phyloP scores from a whole-genome alignment of 1,140 invertebrate species.

The Nebria ingens region DNA sequence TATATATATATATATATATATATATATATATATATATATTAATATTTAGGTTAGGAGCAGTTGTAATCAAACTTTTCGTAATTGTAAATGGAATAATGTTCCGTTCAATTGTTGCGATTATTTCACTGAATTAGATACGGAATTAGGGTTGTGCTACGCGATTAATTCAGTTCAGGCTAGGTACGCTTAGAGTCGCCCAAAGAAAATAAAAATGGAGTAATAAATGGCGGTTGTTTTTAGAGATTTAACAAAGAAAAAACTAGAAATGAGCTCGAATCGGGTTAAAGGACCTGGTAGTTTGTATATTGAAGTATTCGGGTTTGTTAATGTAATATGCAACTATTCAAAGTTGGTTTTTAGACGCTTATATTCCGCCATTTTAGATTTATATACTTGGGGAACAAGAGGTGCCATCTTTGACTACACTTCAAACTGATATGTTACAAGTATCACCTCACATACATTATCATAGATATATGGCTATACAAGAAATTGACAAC shows the following conservation, averaged over 20 bases:
- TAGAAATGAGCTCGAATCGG: slow-evolving; percentile 44
- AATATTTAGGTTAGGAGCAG: slow-evolving; percentile 41
- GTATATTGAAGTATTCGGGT: slow-evolving; percentile 42
- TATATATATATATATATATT: no score
- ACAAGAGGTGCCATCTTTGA: slow-evolving; percentile 51
- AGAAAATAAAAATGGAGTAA: slow-evolving; percentile 11
- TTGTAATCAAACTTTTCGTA: slow-evolving; percentile 43
- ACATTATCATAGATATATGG: slow-evolving; percentile 22
- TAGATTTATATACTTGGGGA: slow-evolving; percentile 49
- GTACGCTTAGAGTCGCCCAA: slow-evolving; percentile 14
- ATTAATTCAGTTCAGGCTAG: slow-evolving; percentile 50
- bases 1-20: no score
- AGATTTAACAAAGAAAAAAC: no score
- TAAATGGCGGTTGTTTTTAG: slow-evolving; percentile 19
- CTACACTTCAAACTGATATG: slow-evolving; percentile 46
- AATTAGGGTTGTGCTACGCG: slow-evolving; percentile 51
- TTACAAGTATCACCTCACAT: slow-evolving; percentile 24
- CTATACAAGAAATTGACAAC: slow-evolving; percentile 32
- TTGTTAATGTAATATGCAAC: slow-evolving; percentile 38
- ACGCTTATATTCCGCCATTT: slow-evolving; percentile 13
- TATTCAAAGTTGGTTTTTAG: slow-evolving; percentile 7
- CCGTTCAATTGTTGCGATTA: slow-evolving; percentile 54
- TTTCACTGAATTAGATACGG: slow-evolving; percentile 51
- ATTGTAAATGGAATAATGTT: slow-evolving; percentile 49
- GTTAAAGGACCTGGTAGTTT: slow-evolving; percentile 45